These are phyloP conservation scores for Thymelicus acteon DNA, from an alignment of 2,888 invertebrate genomes.

Conservation along the genomic window DNA sequence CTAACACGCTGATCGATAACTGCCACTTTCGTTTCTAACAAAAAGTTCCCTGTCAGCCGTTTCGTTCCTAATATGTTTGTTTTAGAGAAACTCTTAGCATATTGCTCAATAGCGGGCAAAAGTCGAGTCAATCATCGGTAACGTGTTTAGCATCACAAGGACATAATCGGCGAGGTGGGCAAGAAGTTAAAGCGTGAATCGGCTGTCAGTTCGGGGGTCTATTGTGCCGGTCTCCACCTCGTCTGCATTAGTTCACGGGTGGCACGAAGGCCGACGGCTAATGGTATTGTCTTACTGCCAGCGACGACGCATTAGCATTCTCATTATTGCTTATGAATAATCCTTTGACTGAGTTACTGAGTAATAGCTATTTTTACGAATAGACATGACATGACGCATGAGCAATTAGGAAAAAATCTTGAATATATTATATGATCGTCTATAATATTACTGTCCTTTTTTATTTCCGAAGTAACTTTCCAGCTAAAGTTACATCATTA, in stretches of 20 bases:
- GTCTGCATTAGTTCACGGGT: slow-evolving; percentile 59
- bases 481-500: background rate
- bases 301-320: slow-evolving; percentile 72
- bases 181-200: slow-evolving; percentile 79
- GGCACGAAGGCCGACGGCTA: slow-evolving; percentile 71
- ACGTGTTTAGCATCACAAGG: slow-evolving; percentile 65
- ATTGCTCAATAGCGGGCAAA: slow-evolving; percentile 58
- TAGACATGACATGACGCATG: slow-evolving; percentile 20
- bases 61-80: slow-evolving; percentile 38
- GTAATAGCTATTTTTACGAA: slow-evolving; percentile 46
- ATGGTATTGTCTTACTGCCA: slow-evolving; percentile 62
- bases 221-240: slow-evolving; percentile 53
- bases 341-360: slow-evolving; percentile 54
- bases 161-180: slow-evolving; percentile 75
- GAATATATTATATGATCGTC: background rate
- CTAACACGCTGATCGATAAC: slow-evolving; percentile 54
- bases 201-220: slow-evolving; percentile 75
- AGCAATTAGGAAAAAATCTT: slow-evolving; percentile 22
- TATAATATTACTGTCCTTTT: background rate
- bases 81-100: slow-evolving; percentile 57
- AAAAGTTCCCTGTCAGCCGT: slow-evolving; percentile 25
- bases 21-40: slow-evolving; percentile 41
- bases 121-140: slow-evolving; percentile 69
- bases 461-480: background rate
- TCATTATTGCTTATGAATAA: slow-evolving; percentile 76